Evolutionary conservation across 2,888 invertebrate species (phyloP), one percentile per base, ranked within the genome.

Genomic region (Leucophora obtusa): DNA sequence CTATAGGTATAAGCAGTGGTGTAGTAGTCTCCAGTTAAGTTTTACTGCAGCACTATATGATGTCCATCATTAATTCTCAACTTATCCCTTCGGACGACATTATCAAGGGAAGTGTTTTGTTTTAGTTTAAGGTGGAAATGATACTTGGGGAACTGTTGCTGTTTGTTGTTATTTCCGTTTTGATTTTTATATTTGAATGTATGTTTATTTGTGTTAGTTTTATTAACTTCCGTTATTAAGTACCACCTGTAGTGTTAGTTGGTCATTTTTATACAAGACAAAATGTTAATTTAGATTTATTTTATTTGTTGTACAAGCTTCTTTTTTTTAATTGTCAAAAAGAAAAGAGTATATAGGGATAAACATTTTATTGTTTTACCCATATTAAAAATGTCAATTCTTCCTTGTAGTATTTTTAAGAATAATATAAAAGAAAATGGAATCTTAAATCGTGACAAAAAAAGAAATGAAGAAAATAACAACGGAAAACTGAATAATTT

Each of bases 221-320:
- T 77, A 77, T 81, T 81, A 71, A 81, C 81, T 77, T 81, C 73
- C 70, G 59, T 60, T 70, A 66, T 73, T 70, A 51, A 58, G 43
- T 74, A 77, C 77, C 81, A 81, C 81, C 81, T 81, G 77, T 74
- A 62, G 81, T 81, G 65, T 62, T 66, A 70, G 43, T 65, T 75
- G 38, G 10, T 35, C 15, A 56, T 28, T 28, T 28, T 28, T 28
- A 70, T 70, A 35, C 47, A 59, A 10, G 15, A 38, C 21, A 51
- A 24, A 58, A 72, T 66, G 56, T 62, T 77, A 77, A 77, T 51
- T 38, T 18, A 70, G 73, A 81, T 81, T 81, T 81, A 81, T 81
- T 60, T 70, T 47, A 15, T 54, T 54, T 50, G 17, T 43, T 76
- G 35, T 65, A 28, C 28, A 28, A 28, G 4, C 6, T 58, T n/a